Evolutionary conservation across 2,113 vertebrate genomes (phyloP), one percentile per base, ranked within the genome.

Genomic region (Bucco capensis): DNA sequence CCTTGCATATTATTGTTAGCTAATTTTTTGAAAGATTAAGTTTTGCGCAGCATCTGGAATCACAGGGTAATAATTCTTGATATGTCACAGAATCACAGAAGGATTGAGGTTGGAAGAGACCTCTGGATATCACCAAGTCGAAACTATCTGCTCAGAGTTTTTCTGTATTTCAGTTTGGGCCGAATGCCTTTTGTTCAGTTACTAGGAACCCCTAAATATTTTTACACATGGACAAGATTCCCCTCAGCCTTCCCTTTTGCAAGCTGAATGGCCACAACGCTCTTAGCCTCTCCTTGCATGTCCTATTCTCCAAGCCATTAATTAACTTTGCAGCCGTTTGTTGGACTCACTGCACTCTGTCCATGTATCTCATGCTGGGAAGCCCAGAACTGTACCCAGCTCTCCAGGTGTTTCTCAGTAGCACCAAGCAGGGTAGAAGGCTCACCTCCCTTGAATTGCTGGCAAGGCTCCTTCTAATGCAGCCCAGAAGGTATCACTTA

Each of bases 301-400:
- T 23, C 22, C 14, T 7, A 4, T 18, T 3, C 12, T 73, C 15
- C 5, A 15, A 53, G 10, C 6, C 24, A 47, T 83, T 38, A 51
- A 51, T 9, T 21, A 79, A 8, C 31, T 47, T 50, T 23, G 22
- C 18, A 6, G 1, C 4, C 17, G 5, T 42, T 37, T 74, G 12
- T 19, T 77, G 58, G n/a, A 17, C 12, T 72, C 9, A 10, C 12
- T 82, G 4, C 22, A 14, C 23, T 33, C 38, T 40, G 25, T 19
- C 31, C 22, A 6, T 1, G 5, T 23, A 22, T 25, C 15, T 60
- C 1, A 0, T 6, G 9, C 17, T 25, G 38, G n/a, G 42, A 77
- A 75, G 46, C 9, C 27, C 33, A 37, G 40, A 76, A 15, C 19
- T 33, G 14, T 9, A 51, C n/a, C 8, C 15, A 56, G 5, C 5